Evolutionary conservation across 1,140 invertebrate species (phyloP), one percentile per base, ranked within the genome.

Genomic region (Prorops nasuta): DNA sequence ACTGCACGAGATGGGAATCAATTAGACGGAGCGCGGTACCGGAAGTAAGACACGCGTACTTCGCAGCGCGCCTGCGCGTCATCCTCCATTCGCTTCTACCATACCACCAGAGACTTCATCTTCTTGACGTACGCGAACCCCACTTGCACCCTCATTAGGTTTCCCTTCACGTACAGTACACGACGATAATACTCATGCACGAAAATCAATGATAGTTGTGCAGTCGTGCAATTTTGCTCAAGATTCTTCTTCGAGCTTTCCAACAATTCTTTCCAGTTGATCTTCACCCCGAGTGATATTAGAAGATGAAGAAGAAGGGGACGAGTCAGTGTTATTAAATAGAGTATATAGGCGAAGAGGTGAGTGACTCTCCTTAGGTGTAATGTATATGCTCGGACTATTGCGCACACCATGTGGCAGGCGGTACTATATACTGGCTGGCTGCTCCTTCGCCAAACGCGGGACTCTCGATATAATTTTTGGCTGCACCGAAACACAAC

Each of bases 1-100:
- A n/a, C n/a, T n/a, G n/a, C n/a, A n/a, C n/a, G n/a, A 49, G 51
- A 58, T 62, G 66, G 59, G 61, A 70, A 67, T 68, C 66, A 66
- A 70, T 68, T 67, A 64, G 54, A 54, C 48, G 51, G 4, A 10
- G 8, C 60, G 56, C 63, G 58, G 57, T 59, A 58, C 54, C 64
- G 62, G 66, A 65, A 68, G 59, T 61, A 66, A 66, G 58, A 64
- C 51, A 48, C 46, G 63, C 51, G 59, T 56, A 57, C 58, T 64
- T 56, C 44, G 56, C 46, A 56, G 49, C 51, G 50, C 49, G 46
- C 16, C 22, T 17, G 24, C 51, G 53, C 56, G 52, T 56, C 54
- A 62, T 57, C 24, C 24, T 28, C 24, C 24, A 28, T 4, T 6
- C 24, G 4, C 66, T 69, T 62, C 60, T 6, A 10, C 24, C 49